Evolutionary conservation across 2,888 invertebrate species (phyloP).

Genomic region (Scrobipalpa atriplicella): DNA sequence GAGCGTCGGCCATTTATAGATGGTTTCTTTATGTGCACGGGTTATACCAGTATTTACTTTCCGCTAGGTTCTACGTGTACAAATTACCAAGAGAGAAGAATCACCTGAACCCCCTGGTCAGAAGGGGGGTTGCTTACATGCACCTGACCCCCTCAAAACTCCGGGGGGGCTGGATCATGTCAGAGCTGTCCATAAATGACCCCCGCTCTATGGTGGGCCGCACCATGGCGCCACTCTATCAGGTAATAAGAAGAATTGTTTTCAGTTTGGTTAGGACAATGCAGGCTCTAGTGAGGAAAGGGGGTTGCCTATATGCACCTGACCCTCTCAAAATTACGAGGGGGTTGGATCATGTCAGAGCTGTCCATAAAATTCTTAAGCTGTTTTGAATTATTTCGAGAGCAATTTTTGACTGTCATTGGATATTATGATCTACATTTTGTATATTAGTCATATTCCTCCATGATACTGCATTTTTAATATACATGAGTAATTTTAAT

Average conservation of each 20-base stretch:
- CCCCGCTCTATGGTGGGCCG: slow-evolving; percentile 85
- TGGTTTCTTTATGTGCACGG: no score
- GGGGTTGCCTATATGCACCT: slow-evolving; percentile 89
- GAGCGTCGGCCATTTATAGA: no score
- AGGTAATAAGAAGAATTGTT: slow-evolving; percentile 47
- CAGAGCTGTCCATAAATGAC: slow-evolving; percentile 84
- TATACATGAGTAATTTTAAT: no score
- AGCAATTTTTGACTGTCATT: no score
- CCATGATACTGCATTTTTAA: no score
- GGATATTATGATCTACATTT: no score
- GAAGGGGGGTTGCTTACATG: slow-evolving; percentile 86
- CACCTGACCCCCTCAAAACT: slow-evolving; percentile 85
- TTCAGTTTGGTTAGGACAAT: no score
- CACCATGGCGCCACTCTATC: slow-evolving; percentile 84
- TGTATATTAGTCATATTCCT: no score
- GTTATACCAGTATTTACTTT: background rate
- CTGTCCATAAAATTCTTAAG: slow-evolving; percentile 85
- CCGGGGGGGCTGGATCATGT: slow-evolving; percentile 86
- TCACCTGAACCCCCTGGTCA: slow-evolving; percentile 77
- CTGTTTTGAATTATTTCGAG: no score
- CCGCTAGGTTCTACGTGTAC: slow-evolving; percentile 91
- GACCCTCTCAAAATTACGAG: slow-evolving; percentile 81
- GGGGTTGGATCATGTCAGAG: slow-evolving; percentile 87
- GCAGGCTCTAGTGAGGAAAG: slow-evolving; percentile 45
- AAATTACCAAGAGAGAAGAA: slow-evolving; percentile 87